Percentiles rank a stretch among this genome's conserved stretches.
These are phyloP conservation scores for Nasua narica DNA, from an alignment of 2,797 vertebrate genomes.

Conservation along the genomic window DNA sequence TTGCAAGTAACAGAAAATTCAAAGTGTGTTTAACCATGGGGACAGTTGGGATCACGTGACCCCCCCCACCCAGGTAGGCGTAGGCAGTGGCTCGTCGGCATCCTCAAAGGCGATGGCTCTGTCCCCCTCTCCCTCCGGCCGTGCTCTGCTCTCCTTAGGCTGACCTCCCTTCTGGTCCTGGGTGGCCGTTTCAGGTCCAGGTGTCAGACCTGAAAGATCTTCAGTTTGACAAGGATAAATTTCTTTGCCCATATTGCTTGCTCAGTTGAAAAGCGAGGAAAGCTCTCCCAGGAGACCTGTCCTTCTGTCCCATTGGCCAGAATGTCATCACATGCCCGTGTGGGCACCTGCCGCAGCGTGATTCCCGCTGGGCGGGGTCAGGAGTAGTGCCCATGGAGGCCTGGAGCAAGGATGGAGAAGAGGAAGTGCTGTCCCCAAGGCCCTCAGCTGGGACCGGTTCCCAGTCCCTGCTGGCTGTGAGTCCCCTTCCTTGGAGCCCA, in stretches of 20 bases:
- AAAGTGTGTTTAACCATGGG: neutral
- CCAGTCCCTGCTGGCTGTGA: neutral
- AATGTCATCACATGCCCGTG: neutral
- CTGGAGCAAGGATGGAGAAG: neutral
- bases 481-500: neutral
- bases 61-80: fast-evolving
- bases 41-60: neutral
- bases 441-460: neutral
- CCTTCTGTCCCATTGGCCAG: slow-evolving; percentile 35
- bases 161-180: neutral
- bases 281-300: neutral
- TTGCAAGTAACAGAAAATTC: neutral
- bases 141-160: neutral
- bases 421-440: neutral
- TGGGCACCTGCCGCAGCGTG: neutral
- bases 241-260: neutral
- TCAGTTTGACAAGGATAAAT: neutral
- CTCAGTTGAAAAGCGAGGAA: neutral
- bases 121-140: neutral
- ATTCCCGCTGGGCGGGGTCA: neutral
- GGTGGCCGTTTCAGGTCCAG: neutral
- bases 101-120: fast-evolving
- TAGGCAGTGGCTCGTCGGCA: no score
- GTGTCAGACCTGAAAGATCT: neutral
- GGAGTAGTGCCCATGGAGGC: neutral